A percentile compares a stretch with the other conserved stretches of the same genome.
phyloP scores from a whole-genome alignment of 2,797 vertebrate genomes.

The Phrynocephalus guinanensis region DNA sequence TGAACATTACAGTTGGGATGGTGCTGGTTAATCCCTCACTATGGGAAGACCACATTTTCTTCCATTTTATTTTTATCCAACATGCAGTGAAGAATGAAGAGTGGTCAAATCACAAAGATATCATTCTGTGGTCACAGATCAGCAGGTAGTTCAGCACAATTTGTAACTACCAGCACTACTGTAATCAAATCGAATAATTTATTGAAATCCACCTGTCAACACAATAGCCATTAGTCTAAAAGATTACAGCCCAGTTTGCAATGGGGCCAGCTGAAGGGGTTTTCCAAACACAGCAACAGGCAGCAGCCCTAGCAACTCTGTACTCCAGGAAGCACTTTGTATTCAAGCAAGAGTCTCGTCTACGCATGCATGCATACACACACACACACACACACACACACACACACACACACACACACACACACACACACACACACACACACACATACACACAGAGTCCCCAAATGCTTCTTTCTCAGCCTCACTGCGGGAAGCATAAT shows the following conservation, averaged over 20 bases:
- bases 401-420: neutral
- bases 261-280: neutral
- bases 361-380: neutral
- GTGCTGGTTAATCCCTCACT: neutral
- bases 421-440: neutral
- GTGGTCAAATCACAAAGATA: no score
- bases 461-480: neutral
- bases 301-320: neutral
- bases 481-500: neutral
- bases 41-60: neutral
- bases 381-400: neutral
- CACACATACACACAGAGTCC: neutral
- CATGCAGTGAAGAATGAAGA: neutral
- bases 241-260: constrained; percentile 1
- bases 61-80: neutral
- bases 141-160: no score
- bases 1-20: neutral
- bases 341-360: constrained; percentile 16
- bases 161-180: no score
- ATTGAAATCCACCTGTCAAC: neutral
- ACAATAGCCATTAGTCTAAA: neutral
- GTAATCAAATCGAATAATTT: no score
- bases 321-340: constrained; percentile 2
- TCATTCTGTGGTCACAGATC: no score
- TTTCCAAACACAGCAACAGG: constrained; percentile 1